phyloP scores from a whole-genome alignment of 2,888 invertebrate genomes.

The Tuta absoluta region DNA sequence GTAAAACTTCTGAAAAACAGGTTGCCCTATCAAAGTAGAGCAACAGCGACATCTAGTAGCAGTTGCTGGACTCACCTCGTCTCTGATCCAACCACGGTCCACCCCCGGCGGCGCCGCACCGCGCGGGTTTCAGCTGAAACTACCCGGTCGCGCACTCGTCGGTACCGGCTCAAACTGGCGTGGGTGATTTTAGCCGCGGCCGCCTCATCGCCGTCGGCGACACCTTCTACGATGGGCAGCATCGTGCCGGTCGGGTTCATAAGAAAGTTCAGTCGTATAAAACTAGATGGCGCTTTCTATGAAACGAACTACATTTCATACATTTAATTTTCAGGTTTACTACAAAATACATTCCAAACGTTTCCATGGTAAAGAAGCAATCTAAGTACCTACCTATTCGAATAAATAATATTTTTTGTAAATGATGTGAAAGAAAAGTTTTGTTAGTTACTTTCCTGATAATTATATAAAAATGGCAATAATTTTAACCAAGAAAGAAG shows the following conservation, averaged over 20 bases:
- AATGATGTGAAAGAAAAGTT: too few species aligned
- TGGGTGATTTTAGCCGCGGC: constrained; percentile 51
- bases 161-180: constrained; percentile 58
- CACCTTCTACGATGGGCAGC: constrained; percentile 72
- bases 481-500: not conserved
- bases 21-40: not conserved
- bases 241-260: constrained; percentile 40
- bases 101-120: constrained; percentile 84
- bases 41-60: constrained; percentile 57
- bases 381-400: not conserved
- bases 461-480: too few species aligned
- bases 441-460: too few species aligned
- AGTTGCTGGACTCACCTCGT: constrained; percentile 79
- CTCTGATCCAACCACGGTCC: constrained; percentile 89
- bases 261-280: constrained; percentile 31
- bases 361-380: not conserved
- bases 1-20: too few species aligned
- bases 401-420: not conserved
- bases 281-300: constrained; percentile 50
- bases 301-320: not conserved
- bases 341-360: not conserved
- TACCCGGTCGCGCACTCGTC: constrained; percentile 68
- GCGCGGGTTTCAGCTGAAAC: constrained; percentile 75
- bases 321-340: not conserved
- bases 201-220: constrained; percentile 49